phyloP scores from a whole-genome alignment of 2,888 invertebrate species.

The Gryllus longicercus region DNA sequence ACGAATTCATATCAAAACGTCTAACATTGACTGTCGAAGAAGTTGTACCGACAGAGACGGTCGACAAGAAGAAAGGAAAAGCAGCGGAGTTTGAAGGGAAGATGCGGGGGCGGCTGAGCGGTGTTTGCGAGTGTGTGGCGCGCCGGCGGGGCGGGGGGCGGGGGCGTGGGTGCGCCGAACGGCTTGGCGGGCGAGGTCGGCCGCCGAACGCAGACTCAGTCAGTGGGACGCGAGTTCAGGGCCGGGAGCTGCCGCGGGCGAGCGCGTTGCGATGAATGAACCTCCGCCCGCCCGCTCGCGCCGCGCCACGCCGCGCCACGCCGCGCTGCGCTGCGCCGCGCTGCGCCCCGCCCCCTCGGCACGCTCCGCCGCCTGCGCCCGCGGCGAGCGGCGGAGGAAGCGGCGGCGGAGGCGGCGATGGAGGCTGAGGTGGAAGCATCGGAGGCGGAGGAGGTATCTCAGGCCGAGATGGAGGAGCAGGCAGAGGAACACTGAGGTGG shows the following conservation, averaged over 20 bases:
- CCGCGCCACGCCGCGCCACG: background rate
- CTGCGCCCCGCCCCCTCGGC: background rate
- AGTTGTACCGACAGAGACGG: no score
- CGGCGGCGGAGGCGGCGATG: background rate
- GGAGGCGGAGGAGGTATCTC: no score
- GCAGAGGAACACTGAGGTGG: no score
- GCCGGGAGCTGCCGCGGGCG: conserved; percentile 7
- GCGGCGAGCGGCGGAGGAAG: no score
- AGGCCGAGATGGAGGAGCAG: no score
- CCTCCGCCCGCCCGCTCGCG: background rate
- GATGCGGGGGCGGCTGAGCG: no score
- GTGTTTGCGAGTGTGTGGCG: background rate
- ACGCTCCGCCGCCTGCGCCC: background rate
- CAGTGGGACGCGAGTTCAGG: conserved; percentile 17
- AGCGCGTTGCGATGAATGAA: background rate
- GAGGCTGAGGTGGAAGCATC: background rate
- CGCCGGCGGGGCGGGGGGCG: background rate
- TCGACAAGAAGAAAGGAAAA: no score
- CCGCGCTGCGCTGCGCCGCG: background rate
- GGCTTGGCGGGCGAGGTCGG: background rate
- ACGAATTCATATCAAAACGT: no score
- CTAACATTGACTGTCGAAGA: no score
- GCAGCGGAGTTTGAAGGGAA: no score
- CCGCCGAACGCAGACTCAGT: background rate
- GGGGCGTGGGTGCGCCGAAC: background rate